Evolutionary conservation across 2,888 invertebrate species (phyloP).

Genomic region (Drosophila buzzatii): DNA sequence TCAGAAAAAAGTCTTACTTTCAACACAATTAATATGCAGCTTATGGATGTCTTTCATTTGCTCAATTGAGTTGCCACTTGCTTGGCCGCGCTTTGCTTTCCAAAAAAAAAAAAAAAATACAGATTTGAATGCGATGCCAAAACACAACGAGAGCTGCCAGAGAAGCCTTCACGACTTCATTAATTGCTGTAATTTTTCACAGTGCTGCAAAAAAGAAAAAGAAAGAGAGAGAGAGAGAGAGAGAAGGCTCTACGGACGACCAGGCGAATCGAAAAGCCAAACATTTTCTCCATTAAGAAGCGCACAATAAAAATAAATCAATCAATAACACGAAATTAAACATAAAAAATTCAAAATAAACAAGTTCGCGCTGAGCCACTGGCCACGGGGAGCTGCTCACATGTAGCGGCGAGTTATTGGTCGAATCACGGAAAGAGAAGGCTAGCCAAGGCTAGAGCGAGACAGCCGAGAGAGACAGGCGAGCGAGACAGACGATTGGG

Average conservation of each 20-base stretch:
- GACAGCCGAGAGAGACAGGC: slow-evolving; percentile 2
- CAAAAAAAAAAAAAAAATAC: not conserved
- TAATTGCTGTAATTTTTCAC: slow-evolving; percentile 74
- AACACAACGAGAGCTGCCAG: slow-evolving; percentile 26
- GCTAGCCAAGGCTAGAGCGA: slow-evolving; percentile 2
- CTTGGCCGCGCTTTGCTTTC: slow-evolving; percentile 13
- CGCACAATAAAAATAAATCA: slow-evolving; percentile 80
- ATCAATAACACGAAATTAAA: slow-evolving; percentile 80
- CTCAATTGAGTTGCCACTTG: slow-evolving; percentile 55
- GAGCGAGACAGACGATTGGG: slow-evolving; percentile 1
- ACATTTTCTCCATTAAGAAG: slow-evolving; percentile 70
- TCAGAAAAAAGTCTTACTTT: slow-evolving; percentile 4
- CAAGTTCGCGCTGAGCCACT: slow-evolving; percentile 58
- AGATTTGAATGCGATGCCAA: slow-evolving; percentile 20
- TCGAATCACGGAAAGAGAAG: slow-evolving; percentile 39
- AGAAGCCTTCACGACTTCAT: slow-evolving; percentile 55
- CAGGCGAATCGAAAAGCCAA: slow-evolving; percentile 37
- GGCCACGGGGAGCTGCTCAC: slow-evolving; percentile 51
- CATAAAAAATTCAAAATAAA: slow-evolving; percentile 71
- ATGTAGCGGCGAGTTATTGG: slow-evolving; percentile 60
- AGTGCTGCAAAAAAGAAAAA: slow-evolving; percentile 21
- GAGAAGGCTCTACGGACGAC: not conserved
- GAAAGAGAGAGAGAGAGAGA: not conserved
- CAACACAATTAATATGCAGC: slow-evolving; percentile 9
- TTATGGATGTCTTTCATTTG: slow-evolving; percentile 37